Base-by-base conservation (phyloP, 2,797 vertebrate species). In the Saxicola maurus region DNA sequence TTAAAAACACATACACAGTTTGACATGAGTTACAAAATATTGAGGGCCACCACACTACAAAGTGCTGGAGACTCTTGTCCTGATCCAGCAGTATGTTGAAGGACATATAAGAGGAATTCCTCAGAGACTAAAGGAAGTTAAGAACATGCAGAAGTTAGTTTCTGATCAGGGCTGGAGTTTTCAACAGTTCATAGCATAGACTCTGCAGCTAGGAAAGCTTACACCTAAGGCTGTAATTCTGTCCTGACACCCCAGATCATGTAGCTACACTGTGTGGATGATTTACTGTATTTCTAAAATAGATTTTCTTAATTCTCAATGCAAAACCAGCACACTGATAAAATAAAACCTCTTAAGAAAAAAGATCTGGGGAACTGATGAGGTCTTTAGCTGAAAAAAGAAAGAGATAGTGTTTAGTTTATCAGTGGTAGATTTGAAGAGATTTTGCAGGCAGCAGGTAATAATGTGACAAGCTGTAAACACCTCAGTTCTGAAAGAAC, bases 261-360 rank as follows among this genome's bases (percentile, higher is more conserved):
- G 48, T 38, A 79, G 64, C 69, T 83, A 53, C 38, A 68, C 10
- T 60, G 31, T 64, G 75, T 82, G 75, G 62, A 52, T 86, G 68
- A 92, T 80, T 88, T 90, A 82, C 72, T 89, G 64, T 93, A 93
- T 28, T 94, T 92, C 86, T 84, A 93, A 81, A 96, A 95, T 84
- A 94, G 57, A 24, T 73, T 86, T 91, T 53, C 42, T 90, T 86
- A 86, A 86, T 93, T 91, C 74, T 65, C 74, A 80, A 30, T 45
- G 43, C 43, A 45, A 45, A 45, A 45, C 20, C 43, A 45, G 43
- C 20, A 45, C 43, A 45, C 43, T 21, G 30, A 57, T 51, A 83
- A 92, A 86, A 80, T 57, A 30, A 81, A 89, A 82, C 17, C 9
- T 43, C 31, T 59, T 48, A 2, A 45, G 43, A 11, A 31, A 40